Percentiles rank a stretch among this genome's conserved stretches.
These are phyloP conservation scores for Cryptosula pallasiana DNA, from an alignment of 2,888 invertebrate genomes.

Conservation along the genomic window DNA sequence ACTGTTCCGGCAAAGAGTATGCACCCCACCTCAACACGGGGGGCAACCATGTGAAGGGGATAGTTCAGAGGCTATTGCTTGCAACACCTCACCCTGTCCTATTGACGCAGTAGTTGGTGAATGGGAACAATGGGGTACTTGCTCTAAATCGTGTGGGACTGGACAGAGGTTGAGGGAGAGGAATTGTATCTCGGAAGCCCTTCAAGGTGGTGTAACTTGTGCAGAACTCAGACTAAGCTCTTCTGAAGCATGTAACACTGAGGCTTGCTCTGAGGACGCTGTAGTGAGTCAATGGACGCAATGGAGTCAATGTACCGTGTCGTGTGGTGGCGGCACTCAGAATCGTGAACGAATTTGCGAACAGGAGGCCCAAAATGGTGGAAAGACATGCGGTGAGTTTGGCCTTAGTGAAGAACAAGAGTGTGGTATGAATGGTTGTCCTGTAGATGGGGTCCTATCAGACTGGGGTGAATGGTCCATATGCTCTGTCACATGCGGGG, in stretches of 20 bases:
- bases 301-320: not conserved
- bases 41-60: not conserved
- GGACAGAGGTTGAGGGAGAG: not conserved
- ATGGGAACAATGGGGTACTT: not conserved
- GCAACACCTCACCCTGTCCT: not conserved
- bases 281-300: not conserved
- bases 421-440: not conserved
- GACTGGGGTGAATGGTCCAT: conserved; percentile 2
- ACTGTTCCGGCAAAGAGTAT: not conserved
- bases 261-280: not conserved
- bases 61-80: not conserved
- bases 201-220: conserved; percentile 1
- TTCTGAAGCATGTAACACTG: conserved; percentile 17
- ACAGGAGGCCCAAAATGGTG: not conserved
- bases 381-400: not conserved
- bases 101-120: not conserved
- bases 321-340: not conserved
- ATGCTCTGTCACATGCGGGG: not conserved
- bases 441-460: not conserved
- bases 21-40: not conserved
- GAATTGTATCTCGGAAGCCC: not conserved
- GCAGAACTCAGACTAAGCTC: not conserved
- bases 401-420: not conserved
- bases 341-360: not conserved
- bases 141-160: not conserved